A percentile compares a stretch with the other conserved stretches of the same genome.
Conservation (phyloP, 2,797 vertebrate species). For the Pseudopleuronectes americanus region DNA sequence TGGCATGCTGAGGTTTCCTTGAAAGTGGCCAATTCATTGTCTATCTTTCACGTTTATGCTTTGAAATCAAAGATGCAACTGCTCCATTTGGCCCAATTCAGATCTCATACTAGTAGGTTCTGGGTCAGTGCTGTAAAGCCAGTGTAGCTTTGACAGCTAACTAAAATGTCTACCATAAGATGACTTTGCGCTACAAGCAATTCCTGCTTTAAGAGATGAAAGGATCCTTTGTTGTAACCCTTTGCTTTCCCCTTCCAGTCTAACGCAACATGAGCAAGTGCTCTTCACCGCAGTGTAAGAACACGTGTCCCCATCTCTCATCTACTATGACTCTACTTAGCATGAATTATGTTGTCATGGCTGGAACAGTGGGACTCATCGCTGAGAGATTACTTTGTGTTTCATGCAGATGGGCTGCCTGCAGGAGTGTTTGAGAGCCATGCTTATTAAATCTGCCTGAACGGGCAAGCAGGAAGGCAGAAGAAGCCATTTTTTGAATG, state of each 20-base stretch:
- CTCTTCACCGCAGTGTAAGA: conserved; percentile 7
- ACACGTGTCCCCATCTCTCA: conserved; percentile 26
- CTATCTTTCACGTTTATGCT: too few species aligned
- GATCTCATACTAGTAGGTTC: too few species aligned
- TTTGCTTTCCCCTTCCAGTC: conserved; percentile 2
- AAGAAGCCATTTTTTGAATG: conserved; percentile 70
- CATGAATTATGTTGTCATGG: conserved; percentile 73
- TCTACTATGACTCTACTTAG: conserved; percentile 59
- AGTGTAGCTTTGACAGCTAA: neutral
- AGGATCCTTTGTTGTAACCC: neutral
- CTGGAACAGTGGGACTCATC: conserved; percentile 56
- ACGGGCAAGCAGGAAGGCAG: conserved; percentile 64
- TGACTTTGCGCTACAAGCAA: neutral
- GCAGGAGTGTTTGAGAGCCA: conserved; percentile 46
- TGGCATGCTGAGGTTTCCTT: too few species aligned
- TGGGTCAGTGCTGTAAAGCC: neutral
- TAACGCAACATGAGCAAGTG: conserved; percentile 1
- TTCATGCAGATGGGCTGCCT: conserved; percentile 60
- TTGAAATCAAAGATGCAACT: too few species aligned
- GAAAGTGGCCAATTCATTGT: too few species aligned
- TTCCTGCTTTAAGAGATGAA: neutral
- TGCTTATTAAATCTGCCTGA: conserved; percentile 72
- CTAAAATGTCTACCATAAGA: neutral
- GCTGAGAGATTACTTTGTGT: conserved; percentile 68
- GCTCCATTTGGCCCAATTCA: too few species aligned